Base-by-base conservation (phyloP, 2,113 vertebrate species). In the Callopanchax toddi region DNA sequence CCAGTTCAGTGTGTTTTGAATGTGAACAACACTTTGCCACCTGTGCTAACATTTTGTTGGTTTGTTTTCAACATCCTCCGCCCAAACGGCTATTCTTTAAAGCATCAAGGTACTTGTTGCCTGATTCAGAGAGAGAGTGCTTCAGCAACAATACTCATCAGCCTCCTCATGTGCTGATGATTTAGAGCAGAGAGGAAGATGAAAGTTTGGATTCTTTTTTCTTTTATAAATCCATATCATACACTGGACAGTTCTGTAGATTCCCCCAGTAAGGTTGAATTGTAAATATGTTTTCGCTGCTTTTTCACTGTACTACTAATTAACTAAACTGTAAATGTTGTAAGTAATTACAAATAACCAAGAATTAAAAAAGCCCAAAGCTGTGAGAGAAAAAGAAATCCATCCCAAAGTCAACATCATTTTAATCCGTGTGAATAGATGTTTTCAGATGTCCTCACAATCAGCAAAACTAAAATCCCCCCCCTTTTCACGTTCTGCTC, bases 81-180 rank as follows among this genome's bases (percentile, higher is more conserved):
- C 42, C 57, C 25, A 44, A 74, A 55, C 67, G 73, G 34, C 60
- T 39, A 57, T 63, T 75, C 60, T 51, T 17, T 71, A 34, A 75
- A 51, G 51, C 63, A 48, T 20, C 23, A 21, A 43, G 26, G 43
- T 54, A 46, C 63, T 79, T 73, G 60, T 69, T 69, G 78, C 69
- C 67, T 56, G 49, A 66, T 60, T 76, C 40, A 57, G 68, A 73
- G 53, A 12, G 46, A 67, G 71, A 25, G 69, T 74, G 69, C 73
- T 77, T 79, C 65, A 74, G 42, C 64, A 53, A 76, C 72, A 83
- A 78, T 52, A 66, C 37, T 54, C 65, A 56, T 22, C 51, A 57
- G 29, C 70, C 63, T 76, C 58, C 43, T 78, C 60, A 63, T 60
- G 70, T 67, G 52, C 75, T 73, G 63, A 34, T 49, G 40, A 82